These are phyloP conservation scores for Lutjanus campechanus DNA, from an alignment of 2,797 vertebrate species.

Conservation along the genomic window DNA sequence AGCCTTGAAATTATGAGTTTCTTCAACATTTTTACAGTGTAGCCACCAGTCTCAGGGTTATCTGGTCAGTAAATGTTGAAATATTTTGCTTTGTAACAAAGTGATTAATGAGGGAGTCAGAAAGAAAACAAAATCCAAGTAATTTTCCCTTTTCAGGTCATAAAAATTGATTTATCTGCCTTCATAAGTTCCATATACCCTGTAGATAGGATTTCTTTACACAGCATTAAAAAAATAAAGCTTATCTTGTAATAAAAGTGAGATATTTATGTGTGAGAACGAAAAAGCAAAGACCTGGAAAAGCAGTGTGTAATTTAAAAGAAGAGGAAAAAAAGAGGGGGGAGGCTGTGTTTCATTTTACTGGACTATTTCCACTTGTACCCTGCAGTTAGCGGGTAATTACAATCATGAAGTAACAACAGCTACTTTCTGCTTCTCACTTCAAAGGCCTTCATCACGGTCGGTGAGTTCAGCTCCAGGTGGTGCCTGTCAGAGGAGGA, in stretches of 20 bases:
- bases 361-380: constrained; percentile 39
- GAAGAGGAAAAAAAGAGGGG: background rate
- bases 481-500: constrained; percentile 33
- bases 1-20: too few species aligned
- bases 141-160: background rate
- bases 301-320: constrained; percentile 1
- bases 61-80: background rate
- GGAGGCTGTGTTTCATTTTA: constrained; percentile 16
- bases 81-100: background rate
- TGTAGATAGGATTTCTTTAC: too few species aligned
- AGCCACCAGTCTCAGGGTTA: background rate
- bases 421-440: constrained; percentile 41
- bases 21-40: too few species aligned
- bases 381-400: constrained; percentile 41
- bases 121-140: background rate
- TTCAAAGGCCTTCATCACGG: constrained; percentile 49
- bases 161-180: background rate
- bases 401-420: constrained; percentile 40
- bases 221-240: background rate
- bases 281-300: background rate
- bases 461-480: constrained; percentile 37
- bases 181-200: background rate
- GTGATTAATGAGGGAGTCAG: background rate
- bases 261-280: background rate
- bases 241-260: background rate